A percentile compares a stretch with the other conserved stretches of the same genome.
Conservation (phyloP, 2,113 vertebrate genomes). For the Formicarius rufipectus region DNA sequence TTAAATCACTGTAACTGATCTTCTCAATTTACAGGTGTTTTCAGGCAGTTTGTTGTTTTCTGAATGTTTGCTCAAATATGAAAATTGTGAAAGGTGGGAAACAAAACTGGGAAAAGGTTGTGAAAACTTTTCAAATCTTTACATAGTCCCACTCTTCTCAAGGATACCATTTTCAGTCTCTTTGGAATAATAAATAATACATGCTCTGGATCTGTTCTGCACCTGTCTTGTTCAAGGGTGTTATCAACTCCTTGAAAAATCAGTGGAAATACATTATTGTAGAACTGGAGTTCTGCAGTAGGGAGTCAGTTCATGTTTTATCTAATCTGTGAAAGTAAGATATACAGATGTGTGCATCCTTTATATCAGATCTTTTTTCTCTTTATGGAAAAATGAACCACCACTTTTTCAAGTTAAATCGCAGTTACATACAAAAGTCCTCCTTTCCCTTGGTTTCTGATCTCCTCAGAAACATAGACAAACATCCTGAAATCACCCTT, state of each 20-base stretch:
- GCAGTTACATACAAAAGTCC: background rate
- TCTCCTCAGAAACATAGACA: background rate
- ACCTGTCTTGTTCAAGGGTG: background rate
- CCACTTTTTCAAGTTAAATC: background rate
- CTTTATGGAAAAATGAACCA: background rate
- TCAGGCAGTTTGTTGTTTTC: background rate
- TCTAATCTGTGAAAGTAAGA: background rate
- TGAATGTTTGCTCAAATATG: background rate
- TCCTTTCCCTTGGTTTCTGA: background rate
- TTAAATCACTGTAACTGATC: background rate
- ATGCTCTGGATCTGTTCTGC: background rate
- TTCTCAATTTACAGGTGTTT: slow-evolving; percentile 11
- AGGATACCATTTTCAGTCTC: background rate
- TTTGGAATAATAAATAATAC: background rate
- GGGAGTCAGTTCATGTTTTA: background rate
- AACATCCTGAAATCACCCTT: background rate
- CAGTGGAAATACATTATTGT: background rate
- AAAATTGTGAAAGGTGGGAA: background rate
- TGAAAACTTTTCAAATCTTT: background rate
- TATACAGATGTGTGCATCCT: background rate
- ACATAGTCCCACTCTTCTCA: background rate
- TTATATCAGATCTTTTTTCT: background rate
- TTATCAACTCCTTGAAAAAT: background rate
- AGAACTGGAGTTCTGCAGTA: background rate
- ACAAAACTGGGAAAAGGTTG: background rate